A percentile compares a stretch with the other conserved stretches of the same genome.
phyloP scores from a whole-genome alignment of 2,888 invertebrate species.

The Gastrophysa polygoni region DNA sequence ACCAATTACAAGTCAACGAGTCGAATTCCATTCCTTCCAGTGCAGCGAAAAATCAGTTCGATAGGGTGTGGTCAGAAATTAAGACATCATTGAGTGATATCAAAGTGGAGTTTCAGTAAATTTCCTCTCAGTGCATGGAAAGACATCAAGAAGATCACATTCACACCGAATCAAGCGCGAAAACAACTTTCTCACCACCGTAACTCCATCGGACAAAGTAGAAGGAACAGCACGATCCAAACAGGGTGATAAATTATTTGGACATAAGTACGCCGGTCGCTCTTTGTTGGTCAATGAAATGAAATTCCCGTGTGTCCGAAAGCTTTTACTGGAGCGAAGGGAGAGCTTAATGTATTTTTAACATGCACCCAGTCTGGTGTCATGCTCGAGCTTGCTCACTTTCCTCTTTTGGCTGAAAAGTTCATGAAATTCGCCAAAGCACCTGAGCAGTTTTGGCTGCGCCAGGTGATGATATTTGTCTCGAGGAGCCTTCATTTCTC shows the following conservation, averaged over 20 bases:
- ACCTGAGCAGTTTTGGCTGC: no score
- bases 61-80: no score
- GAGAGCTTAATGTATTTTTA: conserved; percentile 49
- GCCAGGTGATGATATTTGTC: no score
- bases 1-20: no score
- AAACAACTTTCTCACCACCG: background rate
- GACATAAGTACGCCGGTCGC: conserved; percentile 17
- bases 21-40: no score
- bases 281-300: conserved; percentile 29
- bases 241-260: conserved; percentile 20
- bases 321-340: conserved; percentile 28
- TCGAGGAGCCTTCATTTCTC: no score
- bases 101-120: no score
- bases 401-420: conserved; percentile 10
- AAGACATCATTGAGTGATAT: no score
- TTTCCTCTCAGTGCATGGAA: no score
- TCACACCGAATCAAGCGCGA: background rate
- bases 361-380: conserved; percentile 46
- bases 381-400: conserved; percentile 30
- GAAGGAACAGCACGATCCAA: conserved; percentile 1
- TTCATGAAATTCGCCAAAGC: conserved; percentile 24
- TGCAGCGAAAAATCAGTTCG: no score
- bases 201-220: conserved; percentile 1
- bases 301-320: conserved; percentile 29
- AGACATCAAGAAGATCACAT: background rate